Conservation (phyloP, 2,888 invertebrate species). For the Troides helena region DNA sequence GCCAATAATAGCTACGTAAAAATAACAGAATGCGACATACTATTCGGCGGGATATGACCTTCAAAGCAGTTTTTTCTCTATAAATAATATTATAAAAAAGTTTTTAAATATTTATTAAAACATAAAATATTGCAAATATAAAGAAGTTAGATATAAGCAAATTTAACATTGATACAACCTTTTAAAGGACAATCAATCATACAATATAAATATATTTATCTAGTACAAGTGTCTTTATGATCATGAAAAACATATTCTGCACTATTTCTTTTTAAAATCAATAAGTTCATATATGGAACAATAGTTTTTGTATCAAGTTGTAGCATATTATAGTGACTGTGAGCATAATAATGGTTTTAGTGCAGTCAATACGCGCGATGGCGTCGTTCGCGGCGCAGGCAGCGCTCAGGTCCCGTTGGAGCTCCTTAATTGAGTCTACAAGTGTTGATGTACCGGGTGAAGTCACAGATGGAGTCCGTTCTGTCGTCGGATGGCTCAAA, state of each 20-base stretch:
- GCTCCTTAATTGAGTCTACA: constrained; percentile 85
- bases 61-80: constrained; percentile 8
- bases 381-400: constrained; percentile 86
- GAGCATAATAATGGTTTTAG: constrained; percentile 57
- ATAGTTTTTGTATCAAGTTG: not conserved
- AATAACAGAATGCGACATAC: constrained; percentile 21
- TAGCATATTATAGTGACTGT: constrained; percentile 6
- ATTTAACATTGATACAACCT: not conserved
- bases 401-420: constrained; percentile 86
- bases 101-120: not conserved
- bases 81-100: constrained; percentile 11
- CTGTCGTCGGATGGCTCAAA: constrained; percentile 91
- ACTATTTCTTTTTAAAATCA: no score
- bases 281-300: no score
- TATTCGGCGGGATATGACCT: constrained; percentile 25
- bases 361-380: constrained; percentile 70
- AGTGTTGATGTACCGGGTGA: constrained; percentile 83
- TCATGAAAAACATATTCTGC: not conserved
- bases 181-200: not conserved
- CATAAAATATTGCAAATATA: no score
- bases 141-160: not conserved
- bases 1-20: constrained; percentile 23
- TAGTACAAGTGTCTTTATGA: not conserved
- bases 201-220: not conserved
- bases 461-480: constrained; percentile 86